Conservation (phyloP, 2,888 invertebrate genomes). For the Epicampocera succincta region DNA sequence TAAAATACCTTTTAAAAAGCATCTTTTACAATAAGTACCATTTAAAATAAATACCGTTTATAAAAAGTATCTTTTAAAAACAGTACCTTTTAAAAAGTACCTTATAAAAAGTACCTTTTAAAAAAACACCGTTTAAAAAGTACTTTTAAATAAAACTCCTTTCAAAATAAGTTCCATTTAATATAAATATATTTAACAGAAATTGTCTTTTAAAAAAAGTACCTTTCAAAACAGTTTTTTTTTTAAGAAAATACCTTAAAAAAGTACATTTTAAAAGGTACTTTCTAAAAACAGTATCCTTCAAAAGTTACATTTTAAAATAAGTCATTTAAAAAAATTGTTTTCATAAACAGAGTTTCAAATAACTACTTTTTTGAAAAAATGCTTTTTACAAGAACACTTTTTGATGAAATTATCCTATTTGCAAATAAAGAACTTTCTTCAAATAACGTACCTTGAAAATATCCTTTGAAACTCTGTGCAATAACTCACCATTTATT, state of each 20-base stretch:
- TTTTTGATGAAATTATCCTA: too few species aligned
- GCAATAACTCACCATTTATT: conserved; percentile 40
- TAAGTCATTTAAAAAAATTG: not conserved
- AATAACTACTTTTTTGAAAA: not conserved
- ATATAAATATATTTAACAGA: too few species aligned
- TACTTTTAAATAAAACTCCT: not conserved
- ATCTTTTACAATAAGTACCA: not conserved
- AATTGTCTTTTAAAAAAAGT: not conserved
- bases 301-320: not conserved
- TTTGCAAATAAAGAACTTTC: too few species aligned
- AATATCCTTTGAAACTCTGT: not conserved
- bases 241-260: not conserved
- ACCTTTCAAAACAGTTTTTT: not conserved
- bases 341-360: too few species aligned
- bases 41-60: not conserved
- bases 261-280: not conserved
- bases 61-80: not conserved
- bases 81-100: not conserved
- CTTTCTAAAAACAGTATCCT: not conserved
- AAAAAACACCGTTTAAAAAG: not conserved
- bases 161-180: too few species aligned
- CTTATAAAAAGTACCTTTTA: not conserved
- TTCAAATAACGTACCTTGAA: not conserved
- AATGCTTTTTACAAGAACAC: too few species aligned
- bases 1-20: not conserved